These are phyloP conservation scores for Dasypus novemcinctus DNA, from an alignment of 2,113 vertebrate genomes.

Conservation along the genomic window DNA sequence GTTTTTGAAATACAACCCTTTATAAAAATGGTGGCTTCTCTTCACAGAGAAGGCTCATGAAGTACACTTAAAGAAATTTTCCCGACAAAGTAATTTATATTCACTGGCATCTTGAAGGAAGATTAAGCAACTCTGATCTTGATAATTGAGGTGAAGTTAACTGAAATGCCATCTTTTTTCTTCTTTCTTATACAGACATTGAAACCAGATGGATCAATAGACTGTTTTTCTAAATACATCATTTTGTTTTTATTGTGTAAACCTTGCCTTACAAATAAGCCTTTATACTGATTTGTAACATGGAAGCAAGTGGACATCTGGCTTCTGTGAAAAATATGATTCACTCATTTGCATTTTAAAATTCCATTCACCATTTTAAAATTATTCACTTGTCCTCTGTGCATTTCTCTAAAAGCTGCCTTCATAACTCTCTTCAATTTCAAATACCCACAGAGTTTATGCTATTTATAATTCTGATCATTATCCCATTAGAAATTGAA, in stretches of 20 bases:
- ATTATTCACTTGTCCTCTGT: constrained; percentile 71
- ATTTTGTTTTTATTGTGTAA: constrained; percentile 73
- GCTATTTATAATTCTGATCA: not conserved
- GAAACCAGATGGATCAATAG: constrained; percentile 71
- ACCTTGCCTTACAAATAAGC: constrained; percentile 72
- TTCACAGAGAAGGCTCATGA: not conserved
- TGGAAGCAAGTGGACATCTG: constrained; percentile 75
- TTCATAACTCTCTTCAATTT: constrained; percentile 44
- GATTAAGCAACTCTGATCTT: not conserved
- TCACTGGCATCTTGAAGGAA: not conserved
- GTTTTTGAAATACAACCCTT: not conserved
- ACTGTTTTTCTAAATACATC: constrained; percentile 70
- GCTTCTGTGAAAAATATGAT: constrained; percentile 73
- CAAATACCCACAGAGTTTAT: constrained; percentile 12
- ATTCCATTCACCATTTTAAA: constrained; percentile 78
- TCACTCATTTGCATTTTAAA: constrained; percentile 76
- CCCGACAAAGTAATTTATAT: not conserved
- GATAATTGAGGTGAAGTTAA: constrained; percentile 24
- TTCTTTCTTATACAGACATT: constrained; percentile 48
- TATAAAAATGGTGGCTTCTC: not conserved
- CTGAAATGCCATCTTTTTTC: not conserved
- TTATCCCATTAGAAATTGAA: constrained; percentile 23
- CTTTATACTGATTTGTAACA: constrained; percentile 74
- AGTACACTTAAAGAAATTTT: not conserved
- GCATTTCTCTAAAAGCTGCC: constrained; percentile 70